A percentile compares a stretch with the other conserved stretches of the same genome.
Evolutionary conservation across 2,888 invertebrate genomes (phyloP).

Genomic region (Sympetrum striolatum): DNA sequence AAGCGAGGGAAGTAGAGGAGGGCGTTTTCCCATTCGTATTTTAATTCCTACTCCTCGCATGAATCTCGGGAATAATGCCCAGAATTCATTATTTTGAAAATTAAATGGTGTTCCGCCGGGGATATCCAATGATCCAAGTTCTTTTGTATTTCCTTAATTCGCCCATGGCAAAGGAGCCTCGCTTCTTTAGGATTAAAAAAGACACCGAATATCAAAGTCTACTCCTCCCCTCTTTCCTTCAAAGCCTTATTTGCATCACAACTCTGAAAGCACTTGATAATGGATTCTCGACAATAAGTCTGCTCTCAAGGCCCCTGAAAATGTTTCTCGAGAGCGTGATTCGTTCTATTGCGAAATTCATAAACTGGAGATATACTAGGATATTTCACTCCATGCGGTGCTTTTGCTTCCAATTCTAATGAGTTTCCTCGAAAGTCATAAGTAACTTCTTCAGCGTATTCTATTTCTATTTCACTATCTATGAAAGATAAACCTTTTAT

Average conservation of each 20-base stretch:
- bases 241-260: conserved; percentile 19
- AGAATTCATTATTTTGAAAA: not conserved
- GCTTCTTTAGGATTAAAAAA: not conserved
- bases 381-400: no score
- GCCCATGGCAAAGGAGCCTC: not conserved
- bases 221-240: not conserved
- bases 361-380: no score
- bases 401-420: no score
- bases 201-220: not conserved
- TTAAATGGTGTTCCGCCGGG: not conserved
- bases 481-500: no score
- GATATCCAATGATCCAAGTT: not conserved
- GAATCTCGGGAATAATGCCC: not conserved
- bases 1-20: not conserved
- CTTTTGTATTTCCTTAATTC: not conserved
- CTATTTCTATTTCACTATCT: no score
- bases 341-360: not conserved
- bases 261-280: not conserved
- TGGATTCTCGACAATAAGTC: not conserved
- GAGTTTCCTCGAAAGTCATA: no score
- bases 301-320: not conserved
- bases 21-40: not conserved
- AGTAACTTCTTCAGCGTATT: no score
- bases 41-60: not conserved
- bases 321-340: not conserved